Evolutionary conservation across 1,140 invertebrate species (phyloP), one percentile per base, ranked within the genome.

Genomic region (Halesus radiatus): DNA sequence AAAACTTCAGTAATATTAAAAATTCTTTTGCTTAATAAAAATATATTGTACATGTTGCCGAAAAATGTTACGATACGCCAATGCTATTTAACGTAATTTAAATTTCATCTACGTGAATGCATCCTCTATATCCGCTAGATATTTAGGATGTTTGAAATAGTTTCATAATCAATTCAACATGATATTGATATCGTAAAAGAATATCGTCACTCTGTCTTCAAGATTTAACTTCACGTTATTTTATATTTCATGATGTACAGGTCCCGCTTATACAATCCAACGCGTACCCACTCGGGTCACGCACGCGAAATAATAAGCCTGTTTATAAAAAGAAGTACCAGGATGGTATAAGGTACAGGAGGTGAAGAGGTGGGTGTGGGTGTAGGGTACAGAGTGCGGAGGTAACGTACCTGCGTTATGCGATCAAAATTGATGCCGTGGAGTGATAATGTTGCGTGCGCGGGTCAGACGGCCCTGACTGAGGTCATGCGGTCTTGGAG

Each of bases 391-490:
- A 45, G 37, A 45, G 37, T 45, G 37, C 29, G 56, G 37, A 45
- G 37, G 37, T 56, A 26, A 66, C 62, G 7, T 52, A 50, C 56
- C 56, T 60, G 56, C 20, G 16, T 60, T 45, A 22, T 56, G 54
- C 54, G 54, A 56, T 32, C 23, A 15, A 75, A 75, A 15, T 22
- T 50, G 37, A 68, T 77, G 76, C 76, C 76, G 10, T 68, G 26
- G 29, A 77, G 37, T 77, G 58, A 32, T 53, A 22, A 45, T 15
- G 20, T 77, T 68, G 76, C 76, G 76, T 77, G 76, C 22, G 37
- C 18, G 32, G 58, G 74, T 76, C 74, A 76, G 74, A 15, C 50
- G 23, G 23, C 23, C 68, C 68, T 18, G 68, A 26, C 62, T 32
- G 26, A 26, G 62, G 62, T 66, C 62, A 66, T 18, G 16, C 13